These are phyloP conservation scores for Pheosia tremula DNA, from an alignment of 2,888 invertebrate species.

Conservation along the genomic window DNA sequence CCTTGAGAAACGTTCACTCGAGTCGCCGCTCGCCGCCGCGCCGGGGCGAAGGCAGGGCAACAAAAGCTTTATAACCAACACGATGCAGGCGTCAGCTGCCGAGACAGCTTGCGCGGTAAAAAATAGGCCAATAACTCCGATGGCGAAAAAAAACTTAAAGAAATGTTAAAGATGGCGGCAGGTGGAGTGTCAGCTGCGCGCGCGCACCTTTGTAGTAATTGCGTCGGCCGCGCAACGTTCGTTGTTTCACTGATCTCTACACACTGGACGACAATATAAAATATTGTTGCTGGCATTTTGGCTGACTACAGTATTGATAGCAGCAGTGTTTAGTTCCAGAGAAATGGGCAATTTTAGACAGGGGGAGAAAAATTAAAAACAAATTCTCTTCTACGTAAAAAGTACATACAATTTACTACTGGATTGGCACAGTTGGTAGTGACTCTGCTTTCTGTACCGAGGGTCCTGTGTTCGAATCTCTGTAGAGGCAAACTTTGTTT, in stretches of 20 bases:
- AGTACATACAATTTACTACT: too few species aligned
- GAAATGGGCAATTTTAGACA: too few species aligned
- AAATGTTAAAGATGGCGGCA: conserved; percentile 81
- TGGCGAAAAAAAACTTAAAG: conserved; percentile 78
- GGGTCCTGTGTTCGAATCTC: too few species aligned
- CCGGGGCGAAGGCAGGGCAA: conserved; percentile 25
- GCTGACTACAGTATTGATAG: background rate
- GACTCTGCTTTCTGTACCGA: too few species aligned
- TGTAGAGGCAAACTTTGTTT: too few species aligned
- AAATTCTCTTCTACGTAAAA: too few species aligned
- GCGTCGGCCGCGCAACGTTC: conserved; percentile 61
- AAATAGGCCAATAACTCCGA: conserved; percentile 83
- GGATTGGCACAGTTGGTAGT: too few species aligned
- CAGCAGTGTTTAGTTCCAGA: background rate
- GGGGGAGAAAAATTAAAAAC: too few species aligned
- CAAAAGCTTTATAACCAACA: conserved; percentile 44
- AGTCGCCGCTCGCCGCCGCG: conserved; percentile 30
- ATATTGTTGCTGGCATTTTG: background rate
- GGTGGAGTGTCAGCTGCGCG: conserved; percentile 79
- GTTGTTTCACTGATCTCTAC: conserved; percentile 33
- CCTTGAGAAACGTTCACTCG: conserved; percentile 45
- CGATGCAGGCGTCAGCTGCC: conserved; percentile 74
- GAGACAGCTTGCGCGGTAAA: conserved; percentile 80
- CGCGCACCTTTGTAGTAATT: conserved; percentile 81
- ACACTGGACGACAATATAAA: background rate